Conservation (phyloP, 2,797 vertebrate species). For the Potorous gilbertii region DNA sequence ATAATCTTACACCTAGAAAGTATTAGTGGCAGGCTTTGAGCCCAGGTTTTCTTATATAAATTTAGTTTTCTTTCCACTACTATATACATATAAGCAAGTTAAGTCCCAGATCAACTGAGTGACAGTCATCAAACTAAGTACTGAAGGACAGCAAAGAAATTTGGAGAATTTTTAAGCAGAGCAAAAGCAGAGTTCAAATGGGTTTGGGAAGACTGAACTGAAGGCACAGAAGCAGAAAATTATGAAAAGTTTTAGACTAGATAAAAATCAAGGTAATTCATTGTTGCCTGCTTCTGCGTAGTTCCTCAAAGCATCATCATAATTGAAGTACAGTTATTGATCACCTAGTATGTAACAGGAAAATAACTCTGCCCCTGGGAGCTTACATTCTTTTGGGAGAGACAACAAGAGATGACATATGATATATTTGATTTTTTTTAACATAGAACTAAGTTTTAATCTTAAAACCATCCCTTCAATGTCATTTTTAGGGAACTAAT, state of each 20-base stretch:
- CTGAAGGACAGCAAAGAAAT: background rate
- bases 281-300: background rate
- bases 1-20: background rate
- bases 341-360: background rate
- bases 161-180: background rate
- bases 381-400: background rate
- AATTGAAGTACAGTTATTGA: background rate
- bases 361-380: background rate
- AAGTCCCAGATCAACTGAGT: background rate
- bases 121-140: background rate
- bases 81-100: background rate
- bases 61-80: background rate
- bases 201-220: background rate
- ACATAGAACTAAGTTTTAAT: constrained; percentile 39
- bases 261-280: background rate
- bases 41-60: background rate
- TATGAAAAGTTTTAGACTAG: background rate
- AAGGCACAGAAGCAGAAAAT: background rate
- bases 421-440: background rate
- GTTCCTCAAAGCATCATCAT: background rate
- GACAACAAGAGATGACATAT: background rate
- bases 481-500: constrained; percentile 40
- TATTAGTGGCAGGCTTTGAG: background rate
- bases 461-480: constrained; percentile 36
- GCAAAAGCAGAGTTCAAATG: background rate